Evolutionary conservation across 2,113 vertebrate genomes (phyloP), one percentile per base, ranked within the genome.

Genomic region (Amblyornis subalaris): DNA sequence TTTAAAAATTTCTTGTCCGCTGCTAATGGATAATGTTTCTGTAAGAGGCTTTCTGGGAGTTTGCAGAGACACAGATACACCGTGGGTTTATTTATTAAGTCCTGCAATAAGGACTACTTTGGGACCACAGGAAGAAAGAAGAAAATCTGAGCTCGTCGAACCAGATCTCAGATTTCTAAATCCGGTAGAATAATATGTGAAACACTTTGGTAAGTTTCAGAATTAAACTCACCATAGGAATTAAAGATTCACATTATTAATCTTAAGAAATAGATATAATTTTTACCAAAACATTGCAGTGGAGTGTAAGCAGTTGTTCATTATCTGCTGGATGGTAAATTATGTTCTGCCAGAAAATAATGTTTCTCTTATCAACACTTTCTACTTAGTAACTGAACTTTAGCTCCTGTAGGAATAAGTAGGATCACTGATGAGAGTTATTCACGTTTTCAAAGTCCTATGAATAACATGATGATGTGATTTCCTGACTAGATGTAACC

Each of bases 401-500:
- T 76, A 36, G 3, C 80, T 91, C 88, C 73, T 88, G 16, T 25
- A 89, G 79, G 86, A 96, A 94, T 95, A 96, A 96, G 92, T 94
- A 94, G 82, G 44, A 89, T 89, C 74, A 38, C 31, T 88, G 57
- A 76, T 8, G 24, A 95, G 78, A 88, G 51, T 91, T 66, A 84
- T 74, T 84, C 25, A 60, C 35, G 17, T 88, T 84, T 94, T 91
- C 53, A 69, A 71, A 94, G 47, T 78, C 69, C 55, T 94, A 45
- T 86, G 90, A 94, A 81, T 90, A 95, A 96, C 47, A 85, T 51
- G 55, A 48, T 94, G 88, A 89, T 88, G 23, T 90, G 78, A 82
- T 91, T 97, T 96, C 88, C 87, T 91, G 48, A 88, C 86, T 89
- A 80, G 76, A 85, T 91, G 70, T 85, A 92, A 86, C 65, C 54